Evolutionary conservation across 2,888 invertebrate species (phyloP), one percentile per base, ranked within the genome.

Genomic region (Elegia similella): DNA sequence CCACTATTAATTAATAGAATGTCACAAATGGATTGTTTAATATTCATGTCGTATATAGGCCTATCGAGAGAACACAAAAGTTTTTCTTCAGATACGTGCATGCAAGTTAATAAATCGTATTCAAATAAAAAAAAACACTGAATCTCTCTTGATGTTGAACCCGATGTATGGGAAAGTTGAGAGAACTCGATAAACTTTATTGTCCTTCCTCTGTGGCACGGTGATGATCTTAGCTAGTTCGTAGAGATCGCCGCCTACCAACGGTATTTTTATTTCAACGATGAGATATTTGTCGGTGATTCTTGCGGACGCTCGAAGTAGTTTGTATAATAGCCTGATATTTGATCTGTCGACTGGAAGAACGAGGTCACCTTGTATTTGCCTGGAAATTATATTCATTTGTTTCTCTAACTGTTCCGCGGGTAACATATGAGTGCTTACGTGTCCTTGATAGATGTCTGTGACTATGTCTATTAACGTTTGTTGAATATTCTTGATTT

Each of bases 351-450:
- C 52, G 13, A 52, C 50, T 17, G 57, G 61, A 16, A 60, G 5
- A 56, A n/a, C n/a, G n/a, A n/a, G 29, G n/a, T 55, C 61, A 10
- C 15, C 34, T n/a, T 48, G 58, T 38, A 57, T 6, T 17, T 59
- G 59, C 7, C 50, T 44, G 6, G 48, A 23, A n/a, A 57, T 59
- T 17, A 53, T 46, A n/a, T 53, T 47, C 0, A 59, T 13, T 58
- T 59, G 59, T n/a, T 56, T 15, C 10, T 56, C 6, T 6, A 59
- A 29, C 34, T 58, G 54, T 0, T 52, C 34, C 2, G 52, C 57
- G 7, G 44, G 38, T 7, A 61, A 30, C 16, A 59, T 23, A 15
- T 57, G 59, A 0, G 38, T 44, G 16, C 59, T 55, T 5, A 61
- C 48, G 12, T 52, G 42, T 10, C 61, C 59, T 12, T 59, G 44